Evolutionary conservation across 2,113 vertebrate species (phyloP), one percentile per base, ranked within the genome.

Genomic region (Cynoglossus semilaevis): DNA sequence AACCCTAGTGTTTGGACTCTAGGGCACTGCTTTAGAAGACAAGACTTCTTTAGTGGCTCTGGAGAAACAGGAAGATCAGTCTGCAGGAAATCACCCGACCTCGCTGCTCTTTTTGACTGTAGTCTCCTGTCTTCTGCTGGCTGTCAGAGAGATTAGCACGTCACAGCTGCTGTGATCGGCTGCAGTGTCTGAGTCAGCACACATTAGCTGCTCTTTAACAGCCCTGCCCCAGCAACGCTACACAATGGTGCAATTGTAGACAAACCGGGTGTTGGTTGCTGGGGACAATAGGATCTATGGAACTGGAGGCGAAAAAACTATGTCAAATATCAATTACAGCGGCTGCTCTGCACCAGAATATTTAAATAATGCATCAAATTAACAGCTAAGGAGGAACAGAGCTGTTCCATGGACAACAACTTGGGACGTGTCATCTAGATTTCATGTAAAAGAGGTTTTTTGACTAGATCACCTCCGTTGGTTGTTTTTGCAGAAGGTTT

Each of bases 81-180:
- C 38, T 29, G 22, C 64, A 60, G 48, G 67, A 36, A 59, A 61
- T 59, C 49, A 0, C 71, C 71, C 73, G 68, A 67, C 82, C 72
- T 59, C 61, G 35, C 48, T 41, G 46, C 34, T n/a, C 40, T 4
- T 17, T 29, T 29, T 47, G 53, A 69, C 50, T 19, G 17, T 60
- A n/a, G 50, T 70, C 67, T 62, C 41, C 3, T 48, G 61, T 42
- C 64, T 73, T 68, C 9, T 48, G 52, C 38, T 50, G 54, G 53
- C 56, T 78, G 72, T 72, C 80, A 75, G 10, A 54, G 45, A 59
- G 70, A 70, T 77, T 58, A 84, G 51, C 46, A 17, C 62, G 53
- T 82, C 53, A 58, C 58, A 46, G 58, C 15, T 14, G 10, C 14
- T 15, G 78, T 75, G 82, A 42, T 58, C 56, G 50, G 36, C 48